Conservation (phyloP, 2,113 vertebrate species). For the Pelodiscus sinensis region DNA sequence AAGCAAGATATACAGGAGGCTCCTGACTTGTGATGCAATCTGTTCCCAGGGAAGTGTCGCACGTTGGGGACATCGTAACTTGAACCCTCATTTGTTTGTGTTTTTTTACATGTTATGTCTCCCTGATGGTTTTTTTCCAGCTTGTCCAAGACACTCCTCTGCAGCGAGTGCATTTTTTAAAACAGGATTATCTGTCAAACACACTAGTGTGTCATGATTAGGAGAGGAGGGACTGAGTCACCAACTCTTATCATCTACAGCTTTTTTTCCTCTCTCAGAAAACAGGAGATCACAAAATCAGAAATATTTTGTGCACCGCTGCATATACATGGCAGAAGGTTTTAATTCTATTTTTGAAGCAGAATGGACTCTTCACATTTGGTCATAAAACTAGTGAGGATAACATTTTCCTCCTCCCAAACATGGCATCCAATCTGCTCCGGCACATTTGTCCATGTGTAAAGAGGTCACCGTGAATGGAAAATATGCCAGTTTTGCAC, state of each 20-base stretch:
- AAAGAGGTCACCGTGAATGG: neutral
- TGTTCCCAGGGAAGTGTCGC: too few species aligned
- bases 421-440: neutral
- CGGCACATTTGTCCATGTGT: neutral
- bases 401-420: neutral
- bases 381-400: neutral
- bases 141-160: neutral
- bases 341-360: neutral
- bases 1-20: neutral
- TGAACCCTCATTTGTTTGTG: neutral
- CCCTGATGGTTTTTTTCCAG: neutral
- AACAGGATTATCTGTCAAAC: neutral
- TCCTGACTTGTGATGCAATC: too few species aligned
- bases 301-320: neutral
- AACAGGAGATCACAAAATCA: neutral
- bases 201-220: neutral
- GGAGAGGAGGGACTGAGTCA: neutral
- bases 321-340: neutral
- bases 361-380: neutral
- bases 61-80: too few species aligned
- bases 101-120: neutral
- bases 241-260: neutral
- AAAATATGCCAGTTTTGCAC: neutral
- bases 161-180: neutral
- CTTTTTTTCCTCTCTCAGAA: neutral